Base-by-base conservation (phyloP, 1,140 invertebrate genomes). In the Euura saliciscinereae region DNA sequence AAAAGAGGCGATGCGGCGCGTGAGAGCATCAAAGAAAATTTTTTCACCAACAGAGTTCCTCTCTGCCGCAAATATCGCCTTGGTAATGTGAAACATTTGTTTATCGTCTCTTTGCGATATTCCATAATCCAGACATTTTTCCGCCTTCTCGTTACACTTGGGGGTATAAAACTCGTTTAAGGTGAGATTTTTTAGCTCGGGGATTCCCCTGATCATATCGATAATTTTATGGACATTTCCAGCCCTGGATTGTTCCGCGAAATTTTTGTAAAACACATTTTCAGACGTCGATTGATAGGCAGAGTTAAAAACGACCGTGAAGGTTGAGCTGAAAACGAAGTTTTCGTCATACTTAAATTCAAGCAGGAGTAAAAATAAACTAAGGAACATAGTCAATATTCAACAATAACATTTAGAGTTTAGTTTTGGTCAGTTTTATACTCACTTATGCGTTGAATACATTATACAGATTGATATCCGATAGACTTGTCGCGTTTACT, bases 211-310 rank as follows among this genome's bases (percentile, higher is more conserved):
- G 7, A 86, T 59, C 44, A 79, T 68, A 45, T 83, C 76, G 45
- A 87, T 78, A 83, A 87, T 86, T 42, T 71, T 77, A 28, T 71
- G 74, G 68, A 78, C 78, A 42, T 86, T 79, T 51, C 79, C 80
- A n/a, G 64, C 64, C 51, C 13, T 59, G 10, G 51, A 59, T 59
- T 59, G 51, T 8, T 59, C 51, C 3, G 13, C 51, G 51, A 59
- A 59, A 11, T 59, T 59, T 59, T 59, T n/a, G 51, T 11, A 59
- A 59, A 59, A 59, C 13, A 11, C 6, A 59, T n/a, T 3, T n/a
- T 59, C 51, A 11, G 51, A 11, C 6, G 51, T n/a, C 8, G 51
- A 59, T 8, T n/a, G 51, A 59, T 59, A 59, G 13, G 51, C 51
- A 11, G 51, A 3, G 13, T 59, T n/a, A n/a, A 59, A 59, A 59